These are phyloP conservation scores for Halichoerus grypus DNA, from an alignment of 2,113 vertebrate species.

Conservation along the genomic window DNA sequence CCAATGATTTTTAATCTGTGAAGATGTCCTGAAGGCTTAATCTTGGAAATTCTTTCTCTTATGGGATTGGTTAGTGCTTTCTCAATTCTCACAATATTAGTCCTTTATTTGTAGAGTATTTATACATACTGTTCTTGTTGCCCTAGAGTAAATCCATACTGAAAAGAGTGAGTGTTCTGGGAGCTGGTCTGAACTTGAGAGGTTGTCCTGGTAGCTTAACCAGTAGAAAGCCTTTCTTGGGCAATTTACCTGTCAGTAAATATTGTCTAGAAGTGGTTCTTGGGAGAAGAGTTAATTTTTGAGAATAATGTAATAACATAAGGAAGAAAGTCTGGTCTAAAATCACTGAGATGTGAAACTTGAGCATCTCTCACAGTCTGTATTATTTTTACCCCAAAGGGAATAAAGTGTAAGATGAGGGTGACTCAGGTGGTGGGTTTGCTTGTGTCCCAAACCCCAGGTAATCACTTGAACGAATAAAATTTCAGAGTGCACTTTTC, in stretches of 20 bases:
- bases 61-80: background rate
- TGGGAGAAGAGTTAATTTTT: slow-evolving; percentile 35
- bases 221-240: background rate
- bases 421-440: background rate
- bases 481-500: slow-evolving; percentile 44
- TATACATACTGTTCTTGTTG: background rate
- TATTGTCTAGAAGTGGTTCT: slow-evolving; percentile 3
- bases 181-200: background rate
- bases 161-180: background rate
- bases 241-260: background rate
- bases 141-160: background rate
- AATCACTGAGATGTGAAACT: background rate
- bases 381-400: background rate
- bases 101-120: background rate
- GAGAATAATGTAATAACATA: slow-evolving; percentile 7
- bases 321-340: slow-evolving; percentile 7
- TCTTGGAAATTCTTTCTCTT: background rate
- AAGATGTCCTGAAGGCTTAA: background rate
- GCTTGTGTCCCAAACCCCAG: background rate
- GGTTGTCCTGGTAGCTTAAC: background rate
- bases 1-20: background rate
- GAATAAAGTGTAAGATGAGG: background rate
- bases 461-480: background rate
- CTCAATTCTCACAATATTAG: background rate
- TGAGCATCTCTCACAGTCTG: background rate